Percentiles rank a stretch among this genome's conserved stretches.
These are phyloP conservation scores for Agrypnia vestita DNA, from an alignment of 1,140 invertebrate species.

Conservation along the genomic window DNA sequence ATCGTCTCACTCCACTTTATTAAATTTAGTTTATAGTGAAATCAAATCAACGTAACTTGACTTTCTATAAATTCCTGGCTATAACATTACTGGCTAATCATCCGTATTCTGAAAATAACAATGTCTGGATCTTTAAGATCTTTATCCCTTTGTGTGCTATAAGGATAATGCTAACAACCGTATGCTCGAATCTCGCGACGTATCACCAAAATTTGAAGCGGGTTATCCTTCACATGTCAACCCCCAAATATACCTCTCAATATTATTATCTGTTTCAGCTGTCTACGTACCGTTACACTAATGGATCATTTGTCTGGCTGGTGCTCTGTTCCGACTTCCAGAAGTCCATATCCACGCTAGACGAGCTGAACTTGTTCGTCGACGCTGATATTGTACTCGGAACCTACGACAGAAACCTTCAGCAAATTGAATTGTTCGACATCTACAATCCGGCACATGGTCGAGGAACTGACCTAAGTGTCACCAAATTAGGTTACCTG, in stretches of 20 bases:
- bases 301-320: conserved; percentile 18
- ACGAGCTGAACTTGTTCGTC: conserved; percentile 30
- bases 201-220: too few relatives aligned
- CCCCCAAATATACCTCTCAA: not conserved
- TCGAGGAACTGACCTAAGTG: conserved; percentile 26
- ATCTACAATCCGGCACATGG: conserved; percentile 29
- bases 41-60: too few relatives aligned
- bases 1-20: too few relatives aligned
- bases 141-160: too few relatives aligned
- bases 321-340: conserved; percentile 8
- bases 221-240: too few relatives aligned
- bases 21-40: too few relatives aligned
- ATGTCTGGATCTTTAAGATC: too few relatives aligned
- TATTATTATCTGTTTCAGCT: conserved; percentile 27
- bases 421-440: conserved; percentile 14
- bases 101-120: too few relatives aligned
- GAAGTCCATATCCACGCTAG: not conserved
- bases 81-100: too few relatives aligned
- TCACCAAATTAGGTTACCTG: conserved; percentile 15
- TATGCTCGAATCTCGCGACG: too few relatives aligned
- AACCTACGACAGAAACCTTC: not conserved
- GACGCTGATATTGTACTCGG: conserved; percentile 32
- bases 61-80: too few relatives aligned
- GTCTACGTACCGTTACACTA: conserved; percentile 9
- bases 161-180: too few relatives aligned